phyloP scores from a whole-genome alignment of 2,888 invertebrate species.

The Meta bourneti region DNA sequence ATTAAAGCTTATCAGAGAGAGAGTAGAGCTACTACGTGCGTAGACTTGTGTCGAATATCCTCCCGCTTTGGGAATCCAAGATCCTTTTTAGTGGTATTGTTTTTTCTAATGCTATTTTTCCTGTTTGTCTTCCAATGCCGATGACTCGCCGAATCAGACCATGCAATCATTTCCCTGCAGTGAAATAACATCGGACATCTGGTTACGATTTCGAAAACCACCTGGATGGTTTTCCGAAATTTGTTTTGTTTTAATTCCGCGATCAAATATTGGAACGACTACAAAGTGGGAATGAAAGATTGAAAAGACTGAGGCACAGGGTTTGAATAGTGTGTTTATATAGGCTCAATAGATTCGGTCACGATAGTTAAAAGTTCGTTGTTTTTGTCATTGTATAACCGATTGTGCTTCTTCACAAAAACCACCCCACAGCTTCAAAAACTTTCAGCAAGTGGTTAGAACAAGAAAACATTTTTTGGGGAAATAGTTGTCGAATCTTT shows the following conservation, averaged over 20 bases:
- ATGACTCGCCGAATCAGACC: neutral
- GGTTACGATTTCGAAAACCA: slow-evolving; percentile 2
- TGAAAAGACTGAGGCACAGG: no score
- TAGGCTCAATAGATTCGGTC: no score
- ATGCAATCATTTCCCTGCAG: neutral
- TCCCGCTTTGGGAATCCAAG: neutral
- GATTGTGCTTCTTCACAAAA: no score
- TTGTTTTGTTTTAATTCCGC: slow-evolving; percentile 10
- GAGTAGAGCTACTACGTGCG: slow-evolving; percentile 31
- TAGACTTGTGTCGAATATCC: slow-evolving; percentile 2
- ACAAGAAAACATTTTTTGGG: no score
- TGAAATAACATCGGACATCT: slow-evolving; percentile 17
- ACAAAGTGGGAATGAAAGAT: slow-evolving; percentile 2
- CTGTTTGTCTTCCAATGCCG: slow-evolving; percentile 9
- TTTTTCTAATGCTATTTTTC: neutral
- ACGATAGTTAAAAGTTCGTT: no score
- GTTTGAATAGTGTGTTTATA: no score
- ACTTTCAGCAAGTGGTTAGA: no score
- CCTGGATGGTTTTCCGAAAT: slow-evolving; percentile 16
- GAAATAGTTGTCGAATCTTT: no score
- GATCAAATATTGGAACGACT: slow-evolving; percentile 56
- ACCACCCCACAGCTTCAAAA: no score
- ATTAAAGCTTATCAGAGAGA: slow-evolving; percentile 48
- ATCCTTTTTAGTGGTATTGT: neutral
- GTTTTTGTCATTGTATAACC: no score